A percentile compares a stretch with the other conserved stretches of the same genome.
phyloP scores from a whole-genome alignment of 2,888 invertebrate species.

The Tuta absoluta region DNA sequence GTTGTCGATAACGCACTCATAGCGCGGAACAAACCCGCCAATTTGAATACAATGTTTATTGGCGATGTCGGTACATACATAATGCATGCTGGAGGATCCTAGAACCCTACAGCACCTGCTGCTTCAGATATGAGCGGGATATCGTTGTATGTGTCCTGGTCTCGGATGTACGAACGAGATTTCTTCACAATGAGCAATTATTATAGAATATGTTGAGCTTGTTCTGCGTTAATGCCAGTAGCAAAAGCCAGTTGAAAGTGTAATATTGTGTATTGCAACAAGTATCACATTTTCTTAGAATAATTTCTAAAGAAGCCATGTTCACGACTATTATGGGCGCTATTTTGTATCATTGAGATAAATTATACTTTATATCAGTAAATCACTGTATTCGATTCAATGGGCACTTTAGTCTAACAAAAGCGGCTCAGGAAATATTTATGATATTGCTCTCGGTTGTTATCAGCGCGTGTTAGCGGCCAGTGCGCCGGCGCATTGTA shows the following conservation, averaged over 20 bases:
- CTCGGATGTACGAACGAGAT: slow-evolving; percentile 26
- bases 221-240: neutral
- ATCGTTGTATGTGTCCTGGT: slow-evolving; percentile 28
- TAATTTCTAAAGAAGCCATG: neutral
- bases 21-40: slow-evolving; percentile 17
- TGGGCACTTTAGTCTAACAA: neutral
- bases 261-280: neutral
- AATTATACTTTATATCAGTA: neutral
- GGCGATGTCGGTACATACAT: slow-evolving; percentile 39
- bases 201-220: neutral
- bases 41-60: slow-evolving; percentile 49
- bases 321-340: neutral
- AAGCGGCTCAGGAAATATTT: slow-evolving; percentile 21
- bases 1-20: slow-evolving; percentile 21
- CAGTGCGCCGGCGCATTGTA: slow-evolving; percentile 21
- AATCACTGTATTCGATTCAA: neutral
- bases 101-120: slow-evolving; percentile 32
- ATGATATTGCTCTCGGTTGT: slow-evolving; percentile 27
- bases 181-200: slow-evolving; percentile 32
- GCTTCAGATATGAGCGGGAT: slow-evolving; percentile 32
- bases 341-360: neutral
- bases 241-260: neutral
- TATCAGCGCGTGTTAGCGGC: slow-evolving; percentile 13
- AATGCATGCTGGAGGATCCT: slow-evolving; percentile 35
- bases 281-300: neutral